Evolutionary conservation across 2,888 invertebrate genomes (phyloP).

Genomic region (Cerastis rubricosa): DNA sequence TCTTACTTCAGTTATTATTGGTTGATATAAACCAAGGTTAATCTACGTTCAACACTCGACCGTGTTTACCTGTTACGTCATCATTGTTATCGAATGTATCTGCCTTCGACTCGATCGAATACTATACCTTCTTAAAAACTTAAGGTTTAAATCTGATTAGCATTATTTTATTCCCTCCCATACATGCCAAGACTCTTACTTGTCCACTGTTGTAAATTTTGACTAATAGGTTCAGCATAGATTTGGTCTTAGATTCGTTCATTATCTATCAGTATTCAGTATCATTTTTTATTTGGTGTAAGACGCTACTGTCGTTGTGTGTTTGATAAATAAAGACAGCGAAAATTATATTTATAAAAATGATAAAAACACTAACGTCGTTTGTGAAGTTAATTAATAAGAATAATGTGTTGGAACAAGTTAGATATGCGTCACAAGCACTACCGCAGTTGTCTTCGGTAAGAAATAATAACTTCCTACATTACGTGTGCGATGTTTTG

Average conservation of each 20-base stretch:
- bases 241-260: conserved; percentile 9
- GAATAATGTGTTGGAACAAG: conserved; percentile 70
- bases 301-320: conserved; percentile 30
- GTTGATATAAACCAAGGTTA: background rate
- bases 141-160: background rate
- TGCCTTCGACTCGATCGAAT: background rate
- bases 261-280: conserved; percentile 33
- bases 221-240: background rate
- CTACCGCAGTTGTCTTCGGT: conserved; percentile 86
- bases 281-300: conserved; percentile 29
- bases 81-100: conserved; percentile 24
- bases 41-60: conserved; percentile 4
- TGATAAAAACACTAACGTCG: conserved; percentile 75
- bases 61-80: conserved; percentile 49
- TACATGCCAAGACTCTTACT: background rate
- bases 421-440: conserved; percentile 79
- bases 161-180: background rate
- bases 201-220: background rate
- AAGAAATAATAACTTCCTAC: conserved; percentile 71
- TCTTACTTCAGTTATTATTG: too few relatives aligned
- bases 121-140: background rate
- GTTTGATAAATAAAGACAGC: conserved; percentile 17
- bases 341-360: conserved; percentile 57
- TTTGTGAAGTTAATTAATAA: conserved; percentile 71
- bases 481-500: background rate